A percentile compares a stretch with the other conserved stretches of the same genome.
These are phyloP conservation scores for Drosophila peninsularis DNA, from an alignment of 2,888 invertebrate genomes.

Conservation along the genomic window DNA sequence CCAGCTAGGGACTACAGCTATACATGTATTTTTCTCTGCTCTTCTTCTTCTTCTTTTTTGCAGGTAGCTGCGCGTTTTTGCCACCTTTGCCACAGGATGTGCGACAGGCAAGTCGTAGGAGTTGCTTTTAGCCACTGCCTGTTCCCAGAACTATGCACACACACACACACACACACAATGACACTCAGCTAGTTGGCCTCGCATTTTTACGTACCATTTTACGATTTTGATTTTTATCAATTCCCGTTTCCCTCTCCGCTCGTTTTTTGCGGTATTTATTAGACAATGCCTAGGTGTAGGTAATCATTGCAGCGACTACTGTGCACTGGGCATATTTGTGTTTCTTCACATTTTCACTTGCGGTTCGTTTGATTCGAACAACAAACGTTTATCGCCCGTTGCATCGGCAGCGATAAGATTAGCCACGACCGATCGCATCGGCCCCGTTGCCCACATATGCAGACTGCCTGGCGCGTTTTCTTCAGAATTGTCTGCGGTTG, in stretches of 20 bases:
- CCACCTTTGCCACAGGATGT: conserved; percentile 80
- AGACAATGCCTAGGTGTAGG: conserved; percentile 64
- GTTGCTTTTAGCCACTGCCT: conserved; percentile 40
- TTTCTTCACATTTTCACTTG: conserved; percentile 29
- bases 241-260: conserved; percentile 36
- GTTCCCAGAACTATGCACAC: conserved; percentile 58
- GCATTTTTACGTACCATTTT: conserved; percentile 75
- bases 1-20: conserved; percentile 54
- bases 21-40: background rate
- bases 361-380: conserved; percentile 66
- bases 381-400: conserved; percentile 50
- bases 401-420: conserved; percentile 62
- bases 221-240: conserved; percentile 73
- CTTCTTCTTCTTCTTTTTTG: conserved; percentile 36
- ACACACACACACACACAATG: conserved; percentile 3
- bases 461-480: conserved; percentile 69
- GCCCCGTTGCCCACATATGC: conserved; percentile 5
- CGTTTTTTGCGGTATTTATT: conserved; percentile 64
- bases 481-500: conserved; percentile 52
- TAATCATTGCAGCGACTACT: conserved; percentile 71
- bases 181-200: conserved; percentile 33
- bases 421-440: conserved; percentile 9
- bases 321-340: conserved; percentile 34
- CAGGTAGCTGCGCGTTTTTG: conserved; percentile 75
- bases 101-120: conserved; percentile 66